Evolutionary conservation across 2,888 invertebrate genomes (phyloP).

Genomic region (Deladenus siricidicola): DNA sequence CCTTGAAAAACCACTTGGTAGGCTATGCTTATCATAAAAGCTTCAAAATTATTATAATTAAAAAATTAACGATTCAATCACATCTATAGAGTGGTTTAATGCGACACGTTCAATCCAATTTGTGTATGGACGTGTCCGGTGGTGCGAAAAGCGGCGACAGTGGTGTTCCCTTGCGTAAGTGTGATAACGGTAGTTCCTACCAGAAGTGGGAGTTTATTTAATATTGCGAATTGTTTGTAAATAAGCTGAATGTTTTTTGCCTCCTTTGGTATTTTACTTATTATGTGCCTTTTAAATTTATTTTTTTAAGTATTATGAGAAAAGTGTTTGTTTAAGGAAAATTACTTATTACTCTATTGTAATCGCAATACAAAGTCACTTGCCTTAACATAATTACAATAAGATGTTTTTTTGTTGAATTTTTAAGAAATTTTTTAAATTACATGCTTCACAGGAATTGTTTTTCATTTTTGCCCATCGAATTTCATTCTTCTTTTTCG

Average conservation of each 20-base stretch:
- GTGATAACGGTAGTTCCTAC: slow-evolving; percentile 19
- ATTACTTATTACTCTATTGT: too few relatives aligned
- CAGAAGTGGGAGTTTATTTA: slow-evolving; percentile 29
- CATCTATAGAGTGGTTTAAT: slow-evolving; percentile 45
- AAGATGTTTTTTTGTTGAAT: too few relatives aligned
- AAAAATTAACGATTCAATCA: neutral
- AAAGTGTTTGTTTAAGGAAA: too few relatives aligned
- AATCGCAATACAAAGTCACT: too few relatives aligned
- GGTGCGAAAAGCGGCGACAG: slow-evolving; percentile 51
- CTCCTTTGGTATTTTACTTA: neutral
- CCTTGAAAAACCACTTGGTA: too few relatives aligned
- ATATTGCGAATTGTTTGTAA: neutral
- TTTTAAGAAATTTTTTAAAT: too few relatives aligned
- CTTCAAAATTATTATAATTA: neutral
- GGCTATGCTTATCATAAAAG: too few relatives aligned
- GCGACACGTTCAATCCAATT: slow-evolving; percentile 50
- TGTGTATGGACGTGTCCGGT: slow-evolving; percentile 55
- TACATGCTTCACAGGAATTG: too few relatives aligned
- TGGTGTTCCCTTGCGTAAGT: slow-evolving; percentile 44
- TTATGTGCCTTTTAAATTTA: neutral
- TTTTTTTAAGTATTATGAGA: too few relatives aligned
- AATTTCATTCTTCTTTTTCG: too few relatives aligned
- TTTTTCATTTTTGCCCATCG: too few relatives aligned
- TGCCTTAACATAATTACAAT: too few relatives aligned
- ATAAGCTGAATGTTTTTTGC: neutral